A percentile compares a stretch with the other conserved stretches of the same genome.
Evolutionary conservation across 2,888 invertebrate species (phyloP).

Genomic region (Pachydiplax longipennis): DNA sequence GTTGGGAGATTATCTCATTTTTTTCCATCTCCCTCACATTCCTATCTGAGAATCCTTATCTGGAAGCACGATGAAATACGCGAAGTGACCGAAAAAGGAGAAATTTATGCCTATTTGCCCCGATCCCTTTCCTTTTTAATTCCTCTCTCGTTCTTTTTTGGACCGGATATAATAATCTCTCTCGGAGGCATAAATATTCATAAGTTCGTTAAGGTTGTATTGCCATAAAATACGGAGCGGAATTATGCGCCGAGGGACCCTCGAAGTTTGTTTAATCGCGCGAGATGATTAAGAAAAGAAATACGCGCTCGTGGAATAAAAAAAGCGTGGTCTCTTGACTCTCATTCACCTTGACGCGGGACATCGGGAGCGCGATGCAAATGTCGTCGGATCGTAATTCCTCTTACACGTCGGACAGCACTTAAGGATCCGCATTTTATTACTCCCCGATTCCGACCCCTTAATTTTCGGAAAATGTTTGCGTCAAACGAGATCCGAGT

Average conservation of each 20-base stretch:
- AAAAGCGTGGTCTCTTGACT: not conserved
- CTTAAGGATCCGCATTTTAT: not conserved
- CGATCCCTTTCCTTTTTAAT: not conserved
- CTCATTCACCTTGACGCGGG: conserved; percentile 5
- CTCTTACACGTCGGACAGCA: not conserved
- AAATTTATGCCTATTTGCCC: not conserved
- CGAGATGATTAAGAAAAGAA: not conserved
- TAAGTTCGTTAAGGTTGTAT: not conserved
- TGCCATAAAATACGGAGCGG: not conserved
- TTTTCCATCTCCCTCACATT: not conserved
- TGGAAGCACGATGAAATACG: not conserved
- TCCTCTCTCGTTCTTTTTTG: too few relatives aligned
- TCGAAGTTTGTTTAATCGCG: not conserved
- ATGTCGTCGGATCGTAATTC: conserved; percentile 13
- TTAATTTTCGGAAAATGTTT: not conserved
- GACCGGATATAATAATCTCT: not conserved
- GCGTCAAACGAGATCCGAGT: not conserved
- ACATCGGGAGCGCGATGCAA: not conserved
- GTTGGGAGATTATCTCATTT: not conserved
- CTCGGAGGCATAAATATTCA: not conserved
- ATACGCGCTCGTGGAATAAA: not conserved
- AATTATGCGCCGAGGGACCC: not conserved
- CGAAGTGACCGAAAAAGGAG: not conserved
- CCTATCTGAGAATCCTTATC: not conserved
- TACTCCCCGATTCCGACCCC: not conserved